A percentile compares a stretch with the other conserved stretches of the same genome.
These are phyloP conservation scores for Microcebus tavaratra DNA, from an alignment of 2,113 vertebrate genomes.

Conservation along the genomic window DNA sequence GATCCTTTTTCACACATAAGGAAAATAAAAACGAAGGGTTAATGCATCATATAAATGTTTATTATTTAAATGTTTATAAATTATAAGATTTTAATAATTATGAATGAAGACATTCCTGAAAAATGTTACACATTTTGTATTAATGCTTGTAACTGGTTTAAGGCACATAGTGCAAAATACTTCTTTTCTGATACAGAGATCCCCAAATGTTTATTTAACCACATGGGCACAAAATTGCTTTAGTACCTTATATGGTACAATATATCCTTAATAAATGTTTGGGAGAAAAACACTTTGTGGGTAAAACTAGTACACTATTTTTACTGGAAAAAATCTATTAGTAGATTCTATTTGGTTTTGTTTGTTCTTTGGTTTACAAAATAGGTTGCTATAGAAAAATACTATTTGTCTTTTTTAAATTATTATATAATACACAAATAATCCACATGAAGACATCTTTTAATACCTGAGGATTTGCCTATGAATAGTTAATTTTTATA, in stretches of 20 bases:
- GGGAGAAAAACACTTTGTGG: slow-evolving; percentile 61
- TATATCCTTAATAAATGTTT: slow-evolving; percentile 49
- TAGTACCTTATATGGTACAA: slow-evolving; percentile 69
- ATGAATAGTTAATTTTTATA: slow-evolving; percentile 38
- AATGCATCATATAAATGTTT: slow-evolving; percentile 77
- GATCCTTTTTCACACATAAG: background rate
- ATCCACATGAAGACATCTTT: slow-evolving; percentile 24
- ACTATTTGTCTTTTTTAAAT: slow-evolving; percentile 43
- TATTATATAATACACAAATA: background rate
- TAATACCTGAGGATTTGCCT: slow-evolving; percentile 78
- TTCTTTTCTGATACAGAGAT: slow-evolving; percentile 95
- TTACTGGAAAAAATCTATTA: slow-evolving; percentile 66
- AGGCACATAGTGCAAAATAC: slow-evolving; percentile 95
- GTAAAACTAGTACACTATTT: slow-evolving; percentile 70
- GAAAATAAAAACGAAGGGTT: background rate
- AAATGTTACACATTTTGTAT: slow-evolving; percentile 71
- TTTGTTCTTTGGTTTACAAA: slow-evolving; percentile 67
- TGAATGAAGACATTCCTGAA: slow-evolving; percentile 80
- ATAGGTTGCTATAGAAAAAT: slow-evolving; percentile 28
- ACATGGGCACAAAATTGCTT: slow-evolving; percentile 76
- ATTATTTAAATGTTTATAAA: slow-evolving; percentile 85
- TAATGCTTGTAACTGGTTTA: slow-evolving; percentile 80
- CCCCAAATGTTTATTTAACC: slow-evolving; percentile 83
- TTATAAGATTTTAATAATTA: slow-evolving; percentile 80
- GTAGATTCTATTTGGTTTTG: slow-evolving; percentile 17